These are phyloP conservation scores for Zoanthus gigantus DNA, from an alignment of 92 coral and sea anemone species.

Conservation along the genomic window DNA sequence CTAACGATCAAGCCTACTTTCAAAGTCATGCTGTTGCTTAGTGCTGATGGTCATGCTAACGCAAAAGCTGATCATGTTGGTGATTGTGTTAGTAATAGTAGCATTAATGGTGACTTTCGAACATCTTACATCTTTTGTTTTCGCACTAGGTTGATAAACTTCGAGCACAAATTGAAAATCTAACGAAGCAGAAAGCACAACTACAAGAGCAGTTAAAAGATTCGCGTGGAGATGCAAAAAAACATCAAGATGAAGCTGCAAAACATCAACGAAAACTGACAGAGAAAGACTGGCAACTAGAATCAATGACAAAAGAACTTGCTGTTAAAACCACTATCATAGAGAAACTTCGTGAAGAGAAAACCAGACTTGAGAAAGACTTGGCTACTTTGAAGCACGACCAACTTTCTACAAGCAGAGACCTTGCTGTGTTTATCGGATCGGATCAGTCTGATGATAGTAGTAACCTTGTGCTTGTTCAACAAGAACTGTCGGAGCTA, in stretches of 20 bases:
- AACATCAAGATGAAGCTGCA: conserved; percentile 84
- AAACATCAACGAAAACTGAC: conserved; percentile 91
- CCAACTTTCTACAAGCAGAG: conserved; percentile 78
- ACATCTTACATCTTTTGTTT: neutral
- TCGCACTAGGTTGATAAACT: conserved; percentile 87
- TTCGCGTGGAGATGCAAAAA: conserved; percentile 83
- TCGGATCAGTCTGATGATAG: conserved; percentile 63
- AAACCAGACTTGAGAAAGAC: conserved; percentile 73
- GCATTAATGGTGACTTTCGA: neutral
- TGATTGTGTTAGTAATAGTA: neutral
- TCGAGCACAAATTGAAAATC: conserved; percentile 91
- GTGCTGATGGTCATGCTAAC: too few species aligned
- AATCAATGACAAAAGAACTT: conserved; percentile 84
- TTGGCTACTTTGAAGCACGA: conserved; percentile 86
- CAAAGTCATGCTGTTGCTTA: too few species aligned
- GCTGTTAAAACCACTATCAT: conserved; percentile 76
- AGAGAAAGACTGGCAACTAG: conserved; percentile 93
- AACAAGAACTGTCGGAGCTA: conserved; percentile 90
- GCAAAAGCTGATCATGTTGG: neutral
- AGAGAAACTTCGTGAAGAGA: conserved; percentile 85
- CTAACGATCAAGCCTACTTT: too few species aligned
- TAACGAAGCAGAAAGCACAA: conserved; percentile 87
- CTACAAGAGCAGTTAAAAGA: conserved; percentile 93
- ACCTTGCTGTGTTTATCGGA: conserved; percentile 71
- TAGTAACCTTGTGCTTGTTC: conserved; percentile 80